These are phyloP conservation scores for Leguminivora glycinivorella DNA, from an alignment of 1,140 invertebrate genomes.

Conservation along the genomic window DNA sequence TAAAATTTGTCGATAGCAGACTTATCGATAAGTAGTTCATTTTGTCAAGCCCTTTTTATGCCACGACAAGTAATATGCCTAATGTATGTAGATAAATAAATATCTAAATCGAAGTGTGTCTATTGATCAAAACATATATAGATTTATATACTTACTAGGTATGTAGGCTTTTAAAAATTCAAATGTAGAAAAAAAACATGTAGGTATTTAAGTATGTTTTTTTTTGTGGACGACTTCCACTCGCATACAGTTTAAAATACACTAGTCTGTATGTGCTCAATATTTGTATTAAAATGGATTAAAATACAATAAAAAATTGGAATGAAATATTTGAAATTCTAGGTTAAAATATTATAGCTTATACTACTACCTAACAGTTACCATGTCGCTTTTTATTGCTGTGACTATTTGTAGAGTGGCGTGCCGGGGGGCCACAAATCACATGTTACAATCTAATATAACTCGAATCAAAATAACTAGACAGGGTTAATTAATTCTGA, in stretches of 20 bases:
- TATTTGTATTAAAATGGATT: neutral
- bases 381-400: neutral
- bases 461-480: conserved; percentile 19
- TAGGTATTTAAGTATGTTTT: too few species aligned
- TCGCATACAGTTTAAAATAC: neutral
- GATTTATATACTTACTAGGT: too few species aligned
- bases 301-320: neutral
- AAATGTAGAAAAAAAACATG: too few species aligned
- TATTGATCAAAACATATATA: too few species aligned
- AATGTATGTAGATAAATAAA: too few species aligned
- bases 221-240: neutral
- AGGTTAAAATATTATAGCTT: neutral
- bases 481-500: conserved; percentile 24
- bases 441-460: conserved; percentile 23
- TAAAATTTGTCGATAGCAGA: too few species aligned
- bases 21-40: too few species aligned
- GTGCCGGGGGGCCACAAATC: conserved; percentile 7
- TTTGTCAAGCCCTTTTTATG: too few species aligned
- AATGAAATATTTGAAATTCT: neutral
- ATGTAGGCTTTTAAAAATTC: too few species aligned
- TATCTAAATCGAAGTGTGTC: too few species aligned
- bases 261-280: too few species aligned
- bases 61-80: too few species aligned
- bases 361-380: neutral
- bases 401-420: conserved; percentile 9